Percentiles rank a stretch among this genome's conserved stretches.
phyloP scores from a whole-genome alignment of 2,113 vertebrate species.

The Scomber scombrus region DNA sequence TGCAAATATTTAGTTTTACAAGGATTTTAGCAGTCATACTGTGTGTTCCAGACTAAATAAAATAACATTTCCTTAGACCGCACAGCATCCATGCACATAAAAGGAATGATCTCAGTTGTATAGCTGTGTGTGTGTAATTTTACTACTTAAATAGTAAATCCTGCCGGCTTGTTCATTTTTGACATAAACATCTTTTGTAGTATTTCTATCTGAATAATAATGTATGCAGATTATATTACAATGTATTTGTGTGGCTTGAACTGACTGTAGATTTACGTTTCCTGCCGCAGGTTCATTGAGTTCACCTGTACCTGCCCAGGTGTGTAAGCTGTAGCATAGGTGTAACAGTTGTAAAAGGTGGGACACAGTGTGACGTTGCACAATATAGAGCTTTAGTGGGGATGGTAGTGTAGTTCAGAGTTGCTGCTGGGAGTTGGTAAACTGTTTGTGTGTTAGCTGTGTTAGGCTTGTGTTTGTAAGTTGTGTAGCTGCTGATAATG shows the following conservation, averaged over 20 bases:
- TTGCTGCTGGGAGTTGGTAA: background rate
- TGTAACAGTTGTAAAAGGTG: constrained; percentile 1
- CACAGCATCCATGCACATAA: background rate
- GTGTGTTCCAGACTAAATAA: background rate
- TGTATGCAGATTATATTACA: background rate
- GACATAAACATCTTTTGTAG: background rate
- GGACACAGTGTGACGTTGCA: background rate
- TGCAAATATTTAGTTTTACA: background rate
- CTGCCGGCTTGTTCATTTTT: background rate
- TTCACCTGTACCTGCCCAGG: constrained; percentile 24
- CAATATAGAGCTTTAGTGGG: constrained; percentile 1
- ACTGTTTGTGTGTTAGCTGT: constrained; percentile 8
- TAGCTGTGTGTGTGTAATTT: background rate
- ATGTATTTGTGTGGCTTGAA: background rate
- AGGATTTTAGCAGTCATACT: no score
- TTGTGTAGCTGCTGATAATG: constrained; percentile 11
- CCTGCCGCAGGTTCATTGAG: constrained; percentile 48
- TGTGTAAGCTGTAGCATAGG: constrained; percentile 52
- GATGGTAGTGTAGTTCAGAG: background rate
- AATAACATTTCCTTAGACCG: background rate
- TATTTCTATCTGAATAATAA: background rate
- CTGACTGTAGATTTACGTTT: constrained; percentile 41
- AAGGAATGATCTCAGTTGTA: background rate
- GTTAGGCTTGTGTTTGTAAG: constrained; percentile 4
- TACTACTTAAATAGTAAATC: background rate